These are phyloP conservation scores for Drosophila phalerata DNA, from an alignment of 2,888 invertebrate species.

Conservation along the genomic window DNA sequence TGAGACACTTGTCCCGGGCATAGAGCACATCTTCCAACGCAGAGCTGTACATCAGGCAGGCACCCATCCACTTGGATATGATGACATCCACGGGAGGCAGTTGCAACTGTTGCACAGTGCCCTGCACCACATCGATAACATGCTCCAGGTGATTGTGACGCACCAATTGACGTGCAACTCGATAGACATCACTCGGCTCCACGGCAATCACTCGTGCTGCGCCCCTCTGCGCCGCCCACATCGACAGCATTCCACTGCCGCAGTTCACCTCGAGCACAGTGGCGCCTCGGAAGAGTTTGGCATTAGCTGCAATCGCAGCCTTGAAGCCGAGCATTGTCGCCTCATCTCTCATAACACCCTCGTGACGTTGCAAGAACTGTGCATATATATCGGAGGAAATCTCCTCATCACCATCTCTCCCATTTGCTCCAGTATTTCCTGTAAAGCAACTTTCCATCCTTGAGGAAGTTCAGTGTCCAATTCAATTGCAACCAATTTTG, in stretches of 20 bases:
- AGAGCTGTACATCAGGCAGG: conserved; percentile 53
- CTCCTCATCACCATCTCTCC: not conserved
- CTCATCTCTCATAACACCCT: conserved; percentile 29
- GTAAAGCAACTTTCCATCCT: no score
- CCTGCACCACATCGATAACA: conserved; percentile 49
- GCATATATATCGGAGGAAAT: conserved; percentile 26
- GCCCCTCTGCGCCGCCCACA: conserved; percentile 54
- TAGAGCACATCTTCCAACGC: conserved; percentile 43
- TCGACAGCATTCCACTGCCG: conserved; percentile 48
- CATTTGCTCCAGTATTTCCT: not conserved
- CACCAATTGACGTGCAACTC: conserved; percentile 47
- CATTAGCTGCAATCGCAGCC: conserved; percentile 37
- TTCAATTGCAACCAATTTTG: not conserved
- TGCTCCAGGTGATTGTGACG: conserved; percentile 32
- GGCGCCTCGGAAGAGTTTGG: conserved; percentile 34
- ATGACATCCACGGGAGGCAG: conserved; percentile 53
- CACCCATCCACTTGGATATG: conserved; percentile 62
- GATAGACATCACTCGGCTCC: conserved; percentile 33
- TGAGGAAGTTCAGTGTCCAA: not conserved
- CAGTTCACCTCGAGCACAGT: conserved; percentile 53
- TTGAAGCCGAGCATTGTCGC: conserved; percentile 40
- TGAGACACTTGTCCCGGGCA: conserved; percentile 54
- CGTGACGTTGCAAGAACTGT: conserved; percentile 33
- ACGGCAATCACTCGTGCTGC: conserved; percentile 45
- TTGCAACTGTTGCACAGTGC: conserved; percentile 31